Percentiles rank a stretch among this genome's conserved stretches.
phyloP scores from a whole-genome alignment of 2,797 vertebrate species.

The Syndactyla subalaris region DNA sequence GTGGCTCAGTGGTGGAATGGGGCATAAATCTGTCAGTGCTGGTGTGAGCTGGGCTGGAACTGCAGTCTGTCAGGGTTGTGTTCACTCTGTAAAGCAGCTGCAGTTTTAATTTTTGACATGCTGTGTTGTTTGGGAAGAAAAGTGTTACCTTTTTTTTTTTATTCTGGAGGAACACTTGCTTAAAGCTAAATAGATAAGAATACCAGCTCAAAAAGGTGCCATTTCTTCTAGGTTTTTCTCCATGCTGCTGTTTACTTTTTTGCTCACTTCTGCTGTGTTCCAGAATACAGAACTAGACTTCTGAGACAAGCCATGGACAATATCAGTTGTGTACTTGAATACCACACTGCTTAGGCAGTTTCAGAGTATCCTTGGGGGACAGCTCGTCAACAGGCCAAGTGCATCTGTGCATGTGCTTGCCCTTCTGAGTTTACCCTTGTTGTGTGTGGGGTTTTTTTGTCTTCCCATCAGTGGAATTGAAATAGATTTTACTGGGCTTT shows the following conservation, averaged over 20 bases:
- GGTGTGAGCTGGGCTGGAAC: background rate
- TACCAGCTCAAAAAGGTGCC: background rate
- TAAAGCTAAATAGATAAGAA: background rate
- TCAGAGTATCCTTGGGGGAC: background rate
- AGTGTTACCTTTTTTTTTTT: background rate
- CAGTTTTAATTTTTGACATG: background rate
- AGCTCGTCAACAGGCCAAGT: background rate
- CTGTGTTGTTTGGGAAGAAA: background rate
- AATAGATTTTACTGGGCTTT: background rate
- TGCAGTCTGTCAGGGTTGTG: background rate
- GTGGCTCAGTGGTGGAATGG: background rate
- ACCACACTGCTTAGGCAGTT: background rate
- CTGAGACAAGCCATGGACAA: background rate
- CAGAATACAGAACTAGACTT: background rate
- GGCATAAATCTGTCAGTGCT: fast-evolving
- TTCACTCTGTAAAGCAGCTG: background rate
- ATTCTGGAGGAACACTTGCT: background rate
- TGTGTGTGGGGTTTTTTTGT: background rate
- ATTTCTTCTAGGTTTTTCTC: background rate
- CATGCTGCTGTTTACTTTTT: background rate
- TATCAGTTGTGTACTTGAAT: background rate
- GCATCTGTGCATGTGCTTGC: background rate
- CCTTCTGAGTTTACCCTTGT: background rate
- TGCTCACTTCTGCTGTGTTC: background rate
- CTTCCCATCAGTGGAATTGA: background rate